A percentile compares a stretch with the other conserved stretches of the same genome.
These are phyloP conservation scores for Microctenopoma stevenorrisi DNA, from an alignment of 2,797 vertebrate genomes.

Conservation along the genomic window DNA sequence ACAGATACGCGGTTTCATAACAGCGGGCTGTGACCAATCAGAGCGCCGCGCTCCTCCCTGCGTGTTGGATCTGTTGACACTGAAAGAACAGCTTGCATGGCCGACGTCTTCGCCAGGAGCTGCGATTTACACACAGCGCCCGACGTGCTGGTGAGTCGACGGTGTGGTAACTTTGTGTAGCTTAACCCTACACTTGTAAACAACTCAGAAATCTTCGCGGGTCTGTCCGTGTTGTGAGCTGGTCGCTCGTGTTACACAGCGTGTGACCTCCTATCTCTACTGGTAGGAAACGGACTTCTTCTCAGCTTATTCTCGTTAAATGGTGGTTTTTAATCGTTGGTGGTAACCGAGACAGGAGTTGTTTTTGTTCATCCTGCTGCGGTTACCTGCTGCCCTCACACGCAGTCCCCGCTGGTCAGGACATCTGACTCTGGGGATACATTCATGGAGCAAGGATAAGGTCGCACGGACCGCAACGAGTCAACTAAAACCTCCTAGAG, in stretches of 20 bases:
- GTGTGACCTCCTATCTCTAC: not conserved
- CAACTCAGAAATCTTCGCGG: not conserved
- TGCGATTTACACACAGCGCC: not conserved
- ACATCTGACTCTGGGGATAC: conserved; percentile 31
- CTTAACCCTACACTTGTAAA: not conserved
- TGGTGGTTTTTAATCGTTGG: not conserved
- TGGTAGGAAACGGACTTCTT: rapidly evolving
- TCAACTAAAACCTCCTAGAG: not conserved
- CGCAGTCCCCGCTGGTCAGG: conserved; percentile 23
- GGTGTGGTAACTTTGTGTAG: rapidly evolving
- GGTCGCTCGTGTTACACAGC: not conserved
- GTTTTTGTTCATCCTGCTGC: not conserved
- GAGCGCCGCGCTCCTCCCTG: not conserved
- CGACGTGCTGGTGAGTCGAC: not conserved
- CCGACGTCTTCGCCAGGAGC: not conserved
- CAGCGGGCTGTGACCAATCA: conserved; percentile 53
- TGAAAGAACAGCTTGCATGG: conserved; percentile 6
- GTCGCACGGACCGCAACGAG: not conserved
- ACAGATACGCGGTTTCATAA: conserved; percentile 44
- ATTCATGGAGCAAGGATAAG: conserved; percentile 65
- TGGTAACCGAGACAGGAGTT: not conserved
- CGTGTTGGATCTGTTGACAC: conserved; percentile 29
- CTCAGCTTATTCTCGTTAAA: rapidly evolving
- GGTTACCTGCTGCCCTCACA: conserved; percentile 25
- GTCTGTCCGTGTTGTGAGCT: not conserved